Percentiles rank a stretch among this genome's conserved stretches.
phyloP scores from a whole-genome alignment of 1,140 invertebrate species.

The Drosophila navojoa region DNA sequence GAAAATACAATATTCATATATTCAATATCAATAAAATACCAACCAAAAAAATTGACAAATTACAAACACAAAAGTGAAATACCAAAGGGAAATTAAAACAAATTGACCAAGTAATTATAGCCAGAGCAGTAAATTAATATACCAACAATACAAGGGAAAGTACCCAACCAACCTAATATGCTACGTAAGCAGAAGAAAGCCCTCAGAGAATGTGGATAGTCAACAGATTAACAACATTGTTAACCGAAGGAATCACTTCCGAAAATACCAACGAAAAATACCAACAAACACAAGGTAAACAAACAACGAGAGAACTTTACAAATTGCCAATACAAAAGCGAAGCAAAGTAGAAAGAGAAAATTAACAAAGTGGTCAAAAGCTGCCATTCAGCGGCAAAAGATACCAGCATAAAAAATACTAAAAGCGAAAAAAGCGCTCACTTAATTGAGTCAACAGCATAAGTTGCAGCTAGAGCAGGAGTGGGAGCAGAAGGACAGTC shows the following conservation, averaged over 20 bases:
- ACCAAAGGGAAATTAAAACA: too few relatives aligned
- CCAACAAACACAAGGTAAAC: too few relatives aligned
- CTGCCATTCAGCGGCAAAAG: background rate
- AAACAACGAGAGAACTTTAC: too few relatives aligned
- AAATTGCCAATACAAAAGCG: too few relatives aligned
- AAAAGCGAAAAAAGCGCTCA: background rate
- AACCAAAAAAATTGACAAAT: background rate
- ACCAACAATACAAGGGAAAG: background rate
- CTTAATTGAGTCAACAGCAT: slow-evolving; percentile 37
- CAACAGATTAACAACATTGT: too few relatives aligned
- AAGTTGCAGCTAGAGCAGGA: slow-evolving; percentile 9
- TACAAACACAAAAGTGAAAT: background rate
- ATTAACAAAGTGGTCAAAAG: too few relatives aligned
- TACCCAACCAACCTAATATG: background rate
- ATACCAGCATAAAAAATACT: background rate
- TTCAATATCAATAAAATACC: background rate
- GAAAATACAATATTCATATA: background rate
- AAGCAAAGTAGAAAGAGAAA: too few relatives aligned
- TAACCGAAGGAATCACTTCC: background rate
- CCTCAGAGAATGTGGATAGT: too few relatives aligned
- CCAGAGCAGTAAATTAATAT: too few relatives aligned
- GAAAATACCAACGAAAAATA: background rate
- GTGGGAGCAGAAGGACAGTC: background rate
- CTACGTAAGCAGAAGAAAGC: too few relatives aligned
- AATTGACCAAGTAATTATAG: too few relatives aligned